A percentile compares a stretch with the other conserved stretches of the same genome.
Evolutionary conservation across 2,888 invertebrate species (phyloP).

Genomic region (Tipula vernalis): DNA sequence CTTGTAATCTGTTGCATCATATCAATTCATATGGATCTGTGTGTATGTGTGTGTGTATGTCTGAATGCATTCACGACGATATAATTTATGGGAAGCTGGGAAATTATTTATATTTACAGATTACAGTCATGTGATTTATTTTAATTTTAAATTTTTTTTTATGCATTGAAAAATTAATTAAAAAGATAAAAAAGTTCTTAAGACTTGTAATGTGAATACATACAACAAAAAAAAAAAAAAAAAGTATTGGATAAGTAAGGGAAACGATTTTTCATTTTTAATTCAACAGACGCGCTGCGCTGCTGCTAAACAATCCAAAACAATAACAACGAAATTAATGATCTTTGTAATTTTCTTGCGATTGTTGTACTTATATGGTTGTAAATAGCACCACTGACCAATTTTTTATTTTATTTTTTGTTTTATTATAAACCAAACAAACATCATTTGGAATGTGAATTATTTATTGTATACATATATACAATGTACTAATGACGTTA

Average conservation of each 20-base stretch:
- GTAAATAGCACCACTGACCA: not conserved
- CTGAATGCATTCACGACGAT: not conserved
- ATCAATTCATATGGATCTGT: not conserved
- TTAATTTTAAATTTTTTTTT: not conserved
- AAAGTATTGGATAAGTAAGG: not conserved
- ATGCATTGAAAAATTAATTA: not conserved
- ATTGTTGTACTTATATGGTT: not conserved
- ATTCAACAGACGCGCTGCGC: not conserved
- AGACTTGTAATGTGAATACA: not conserved
- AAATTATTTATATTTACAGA: not conserved
- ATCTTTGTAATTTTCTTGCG: not conserved
- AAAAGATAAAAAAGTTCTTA: not conserved
- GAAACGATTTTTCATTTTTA: not conserved
- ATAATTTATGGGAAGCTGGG: not conserved
- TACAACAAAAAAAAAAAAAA: no score
- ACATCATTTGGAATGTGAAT: not conserved
- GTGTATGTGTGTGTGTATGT: not conserved
- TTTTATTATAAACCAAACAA: not conserved
- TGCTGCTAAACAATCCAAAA: not conserved
- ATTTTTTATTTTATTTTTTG: not conserved
- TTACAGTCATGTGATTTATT: not conserved
- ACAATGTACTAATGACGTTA: not conserved
- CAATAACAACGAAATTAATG: not conserved
- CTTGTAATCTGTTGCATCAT: not conserved
- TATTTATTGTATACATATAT: not conserved